Percentiles rank a stretch among this genome's conserved stretches.
These are phyloP conservation scores for Phaethornis superciliosus DNA, from an alignment of 2,113 vertebrate species.

Conservation along the genomic window DNA sequence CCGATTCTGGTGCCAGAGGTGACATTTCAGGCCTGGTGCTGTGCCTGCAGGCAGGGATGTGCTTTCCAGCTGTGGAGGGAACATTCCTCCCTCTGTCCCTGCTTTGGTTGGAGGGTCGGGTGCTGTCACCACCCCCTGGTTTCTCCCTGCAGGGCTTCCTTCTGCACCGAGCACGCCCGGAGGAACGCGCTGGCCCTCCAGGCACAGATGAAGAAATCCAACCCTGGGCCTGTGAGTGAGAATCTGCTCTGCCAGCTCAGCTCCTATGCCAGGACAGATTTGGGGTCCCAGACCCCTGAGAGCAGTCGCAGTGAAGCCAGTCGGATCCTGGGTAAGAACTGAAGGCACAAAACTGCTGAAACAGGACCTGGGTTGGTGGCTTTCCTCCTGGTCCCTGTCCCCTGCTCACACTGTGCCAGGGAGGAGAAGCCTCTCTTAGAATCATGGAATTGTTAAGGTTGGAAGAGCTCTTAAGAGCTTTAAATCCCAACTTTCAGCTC, in stretches of 20 bases:
- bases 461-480: too few species aligned
- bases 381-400: rapidly evolving
- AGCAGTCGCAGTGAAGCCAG: conserved; percentile 85
- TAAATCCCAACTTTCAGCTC: too few species aligned
- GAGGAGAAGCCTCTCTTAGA: not conserved
- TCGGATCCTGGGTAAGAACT: conserved; percentile 80
- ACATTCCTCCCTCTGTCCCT: too few species aligned
- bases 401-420: not conserved
- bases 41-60: not conserved
- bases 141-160: conserved; percentile 76
- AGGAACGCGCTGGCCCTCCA: conserved; percentile 88
- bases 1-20: not conserved
- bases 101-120: not conserved
- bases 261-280: conserved; percentile 83
- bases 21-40: not conserved
- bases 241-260: conserved; percentile 91
- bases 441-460: too few species aligned
- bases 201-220: conserved; percentile 89
- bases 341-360: too few species aligned
- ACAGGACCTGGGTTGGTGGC: not conserved
- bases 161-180: conserved; percentile 91
- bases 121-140: rapidly evolving
- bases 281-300: conserved; percentile 77
- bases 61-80: too few species aligned
- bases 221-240: conserved; percentile 82